phyloP scores from a whole-genome alignment of 2,113 vertebrate genomes.

The Tamias sibiricus region DNA sequence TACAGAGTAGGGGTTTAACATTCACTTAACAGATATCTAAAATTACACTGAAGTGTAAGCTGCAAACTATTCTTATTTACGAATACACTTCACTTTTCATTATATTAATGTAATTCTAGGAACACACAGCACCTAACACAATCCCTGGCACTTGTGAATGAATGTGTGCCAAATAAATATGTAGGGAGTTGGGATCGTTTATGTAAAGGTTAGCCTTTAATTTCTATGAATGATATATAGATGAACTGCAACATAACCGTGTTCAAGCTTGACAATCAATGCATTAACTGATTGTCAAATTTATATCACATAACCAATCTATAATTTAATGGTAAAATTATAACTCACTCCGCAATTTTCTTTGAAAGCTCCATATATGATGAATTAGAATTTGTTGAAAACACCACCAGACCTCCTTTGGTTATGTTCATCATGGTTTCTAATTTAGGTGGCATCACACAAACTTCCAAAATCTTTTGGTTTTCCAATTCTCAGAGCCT shows the following conservation, averaged over 20 bases:
- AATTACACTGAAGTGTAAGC: too few relatives aligned
- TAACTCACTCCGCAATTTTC: slow-evolving; percentile 96
- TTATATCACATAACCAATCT: neutral
- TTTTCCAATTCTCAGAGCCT: too few relatives aligned
- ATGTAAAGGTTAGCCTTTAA: neutral
- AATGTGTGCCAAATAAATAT: neutral
- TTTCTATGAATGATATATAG: neutral
- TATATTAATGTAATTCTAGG: neutral
- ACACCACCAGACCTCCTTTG: slow-evolving; percentile 98
- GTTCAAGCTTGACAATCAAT: neutral
- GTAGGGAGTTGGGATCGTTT: neutral
- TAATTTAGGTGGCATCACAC: slow-evolving; percentile 86
- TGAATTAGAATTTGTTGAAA: slow-evolving; percentile 97
- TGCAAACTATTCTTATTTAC: too few relatives aligned
- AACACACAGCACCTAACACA: neutral
- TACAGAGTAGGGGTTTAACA: too few relatives aligned
- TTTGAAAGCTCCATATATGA: slow-evolving; percentile 95
- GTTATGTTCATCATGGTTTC: slow-evolving; percentile 94
- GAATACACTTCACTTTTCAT: neutral
- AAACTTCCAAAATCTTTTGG: slow-evolving; percentile 86
- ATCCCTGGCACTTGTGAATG: neutral
- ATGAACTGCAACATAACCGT: neutral
- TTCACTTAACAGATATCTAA: too few relatives aligned
- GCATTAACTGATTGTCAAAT: neutral
- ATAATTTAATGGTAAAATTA: neutral